Conservation (phyloP, 2,797 vertebrate species). For the Gallinago nigripennis region DNA sequence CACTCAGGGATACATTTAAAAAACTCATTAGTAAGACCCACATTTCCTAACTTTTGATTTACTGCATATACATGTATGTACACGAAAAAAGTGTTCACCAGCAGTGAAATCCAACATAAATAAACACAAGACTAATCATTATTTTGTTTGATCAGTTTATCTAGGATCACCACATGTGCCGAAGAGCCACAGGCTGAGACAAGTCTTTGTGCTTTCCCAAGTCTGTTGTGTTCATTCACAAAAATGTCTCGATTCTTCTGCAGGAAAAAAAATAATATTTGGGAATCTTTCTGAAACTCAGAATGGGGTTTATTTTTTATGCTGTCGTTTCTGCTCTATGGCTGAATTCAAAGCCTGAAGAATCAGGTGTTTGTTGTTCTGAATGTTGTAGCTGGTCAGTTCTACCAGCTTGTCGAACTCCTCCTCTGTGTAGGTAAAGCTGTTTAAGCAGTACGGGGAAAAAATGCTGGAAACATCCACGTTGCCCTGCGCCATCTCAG, state of each 20-base stretch:
- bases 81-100: neutral
- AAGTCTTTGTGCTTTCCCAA: neutral
- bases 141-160: neutral
- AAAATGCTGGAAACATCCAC: slow-evolving; percentile 76
- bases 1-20: neutral
- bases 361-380: slow-evolving; percentile 79
- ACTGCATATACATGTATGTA: neutral
- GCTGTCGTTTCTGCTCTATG: slow-evolving; percentile 66
- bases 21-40: accelerated
- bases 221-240: neutral
- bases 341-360: slow-evolving; percentile 72
- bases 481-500: slow-evolving; percentile 77
- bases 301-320: neutral
- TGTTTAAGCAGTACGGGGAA: slow-evolving; percentile 79
- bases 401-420: slow-evolving; percentile 81
- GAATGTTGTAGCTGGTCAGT: slow-evolving; percentile 83
- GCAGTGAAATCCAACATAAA: neutral
- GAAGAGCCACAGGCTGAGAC: neutral
- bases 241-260: neutral
- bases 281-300: neutral
- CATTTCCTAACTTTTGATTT: neutral
- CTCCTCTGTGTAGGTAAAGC: slow-evolving; percentile 72
- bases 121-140: neutral
- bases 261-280: neutral
- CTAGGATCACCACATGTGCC: neutral